phyloP scores from a whole-genome alignment of 2,797 vertebrate genomes.

The Rhinogobio ventralis region DNA sequence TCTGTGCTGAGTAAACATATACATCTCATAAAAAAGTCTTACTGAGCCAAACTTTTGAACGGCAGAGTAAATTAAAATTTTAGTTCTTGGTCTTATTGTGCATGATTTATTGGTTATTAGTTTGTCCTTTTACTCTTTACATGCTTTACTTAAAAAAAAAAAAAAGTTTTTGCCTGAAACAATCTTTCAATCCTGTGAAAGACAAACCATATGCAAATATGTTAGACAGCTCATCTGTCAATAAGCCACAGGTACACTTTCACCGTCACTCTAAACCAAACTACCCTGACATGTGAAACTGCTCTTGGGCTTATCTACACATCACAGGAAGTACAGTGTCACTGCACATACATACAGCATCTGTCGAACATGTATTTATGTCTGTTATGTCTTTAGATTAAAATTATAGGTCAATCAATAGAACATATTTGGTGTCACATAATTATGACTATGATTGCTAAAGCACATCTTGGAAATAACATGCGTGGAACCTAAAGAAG shows the following conservation, averaged over 20 bases:
- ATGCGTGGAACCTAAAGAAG: background rate
- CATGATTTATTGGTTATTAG: background rate
- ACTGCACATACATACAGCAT: background rate
- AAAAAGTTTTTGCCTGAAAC: background rate
- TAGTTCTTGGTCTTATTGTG: background rate
- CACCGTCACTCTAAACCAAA: background rate
- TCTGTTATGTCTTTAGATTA: background rate
- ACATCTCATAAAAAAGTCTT: background rate
- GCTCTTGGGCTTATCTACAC: background rate
- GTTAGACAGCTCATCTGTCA: background rate
- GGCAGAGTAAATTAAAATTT: background rate
- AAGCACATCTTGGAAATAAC: constrained; percentile 22
- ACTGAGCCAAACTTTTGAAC: background rate
- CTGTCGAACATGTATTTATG: background rate
- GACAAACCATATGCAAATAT: constrained; percentile 6
- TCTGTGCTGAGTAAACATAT: background rate
- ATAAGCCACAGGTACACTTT: constrained; percentile 18
- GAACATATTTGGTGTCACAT: background rate
- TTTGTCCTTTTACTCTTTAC: background rate
- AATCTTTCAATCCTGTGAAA: background rate
- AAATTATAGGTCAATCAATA: background rate
- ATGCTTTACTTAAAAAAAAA: background rate
- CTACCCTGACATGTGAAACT: constrained; percentile 25
- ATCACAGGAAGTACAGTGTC: constrained; percentile 19
- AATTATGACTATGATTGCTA: background rate